Percentiles rank a stretch among this genome's conserved stretches.
Conservation (phyloP, 92 coral and sea anemone genomes). For the Chrysogorgia sp. region DNA sequence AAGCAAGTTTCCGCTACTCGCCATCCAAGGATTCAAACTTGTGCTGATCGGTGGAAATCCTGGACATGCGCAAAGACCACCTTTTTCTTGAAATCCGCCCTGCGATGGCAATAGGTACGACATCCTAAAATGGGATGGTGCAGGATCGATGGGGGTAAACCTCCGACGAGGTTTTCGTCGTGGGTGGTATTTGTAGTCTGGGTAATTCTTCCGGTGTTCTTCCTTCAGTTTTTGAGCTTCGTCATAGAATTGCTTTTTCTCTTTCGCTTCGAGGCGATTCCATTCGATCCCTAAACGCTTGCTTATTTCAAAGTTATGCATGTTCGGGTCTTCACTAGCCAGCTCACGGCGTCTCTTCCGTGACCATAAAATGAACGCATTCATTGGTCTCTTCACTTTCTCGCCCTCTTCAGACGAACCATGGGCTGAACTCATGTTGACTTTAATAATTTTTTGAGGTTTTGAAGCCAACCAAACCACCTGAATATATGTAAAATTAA, state of each 20-base stretch:
- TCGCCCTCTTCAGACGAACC: slow-evolving; percentile 65
- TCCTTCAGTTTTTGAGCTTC: slow-evolving; percentile 93
- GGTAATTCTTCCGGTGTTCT: slow-evolving; percentile 88
- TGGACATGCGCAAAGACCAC: neutral
- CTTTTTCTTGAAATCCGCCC: slow-evolving; percentile 7
- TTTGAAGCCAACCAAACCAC: too few species aligned
- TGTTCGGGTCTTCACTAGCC: slow-evolving; percentile 96
- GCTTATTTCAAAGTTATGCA: slow-evolving; percentile 99
- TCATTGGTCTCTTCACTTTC: slow-evolving; percentile 96
- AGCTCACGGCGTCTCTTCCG: slow-evolving; percentile 92
- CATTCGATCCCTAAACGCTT: slow-evolving; percentile 93
- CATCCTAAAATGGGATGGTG: slow-evolving; percentile 29
- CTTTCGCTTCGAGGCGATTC: slow-evolving; percentile 89
- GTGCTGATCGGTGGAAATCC: neutral
- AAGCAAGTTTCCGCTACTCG: neutral
- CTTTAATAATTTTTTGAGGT: too few species aligned
- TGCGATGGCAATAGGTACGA: slow-evolving; percentile 28
- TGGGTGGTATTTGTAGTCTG: slow-evolving; percentile 97
- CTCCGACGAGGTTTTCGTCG: slow-evolving; percentile 53
- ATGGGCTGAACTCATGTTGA: slow-evolving; percentile 67
- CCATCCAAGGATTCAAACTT: slow-evolving; percentile 10
- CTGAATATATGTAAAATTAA: too few species aligned
- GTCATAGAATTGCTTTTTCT: slow-evolving; percentile 85
- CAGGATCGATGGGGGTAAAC: slow-evolving; percentile 25
- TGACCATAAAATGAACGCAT: slow-evolving; percentile 98